Evolutionary conservation across 1,140 invertebrate genomes (phyloP).

Genomic region (Nixonia krombeini): DNA sequence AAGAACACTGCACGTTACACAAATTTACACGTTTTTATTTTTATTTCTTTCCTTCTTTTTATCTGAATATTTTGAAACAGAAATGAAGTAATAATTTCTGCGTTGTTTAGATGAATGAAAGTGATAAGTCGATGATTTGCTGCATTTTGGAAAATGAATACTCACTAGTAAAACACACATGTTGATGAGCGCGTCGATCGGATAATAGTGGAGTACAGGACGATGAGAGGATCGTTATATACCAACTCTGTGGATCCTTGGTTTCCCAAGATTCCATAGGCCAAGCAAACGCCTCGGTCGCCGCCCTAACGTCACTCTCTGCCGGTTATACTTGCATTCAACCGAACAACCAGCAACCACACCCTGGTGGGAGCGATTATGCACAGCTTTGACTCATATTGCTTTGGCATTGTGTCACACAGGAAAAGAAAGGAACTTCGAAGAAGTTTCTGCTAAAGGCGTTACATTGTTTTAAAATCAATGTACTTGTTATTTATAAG

Average conservation of each 20-base stretch:
- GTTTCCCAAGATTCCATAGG: slow-evolving; percentile 50
- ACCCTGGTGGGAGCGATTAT: slow-evolving; percentile 22
- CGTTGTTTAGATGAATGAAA: too few species aligned
- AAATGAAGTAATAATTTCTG: too few species aligned
- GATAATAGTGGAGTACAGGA: slow-evolving; percentile 50
- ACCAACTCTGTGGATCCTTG: slow-evolving; percentile 46
- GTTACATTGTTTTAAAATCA: too few species aligned
- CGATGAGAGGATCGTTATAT: slow-evolving; percentile 64
- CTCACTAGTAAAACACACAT: slow-evolving; percentile 59
- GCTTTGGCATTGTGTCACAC: slow-evolving; percentile 12
- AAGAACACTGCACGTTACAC: too few species aligned
- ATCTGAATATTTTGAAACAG: too few species aligned
- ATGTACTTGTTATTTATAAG: too few species aligned
- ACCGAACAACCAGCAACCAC: slow-evolving; percentile 22
- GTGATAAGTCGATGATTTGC: too few species aligned
- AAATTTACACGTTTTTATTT: too few species aligned
- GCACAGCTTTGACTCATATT: slow-evolving; percentile 9
- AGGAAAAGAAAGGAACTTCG: slow-evolving; percentile 7
- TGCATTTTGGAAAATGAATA: too few species aligned
- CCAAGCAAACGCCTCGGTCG: slow-evolving; percentile 38
- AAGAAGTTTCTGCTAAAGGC: too few species aligned
- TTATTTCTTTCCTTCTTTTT: too few species aligned
- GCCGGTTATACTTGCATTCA: slow-evolving; percentile 20
- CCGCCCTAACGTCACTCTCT: slow-evolving; percentile 40
- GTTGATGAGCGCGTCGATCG: slow-evolving; percentile 41